These are phyloP conservation scores for Yponomeuta malinellus DNA, from an alignment of 2,888 invertebrate genomes.

Conservation along the genomic window DNA sequence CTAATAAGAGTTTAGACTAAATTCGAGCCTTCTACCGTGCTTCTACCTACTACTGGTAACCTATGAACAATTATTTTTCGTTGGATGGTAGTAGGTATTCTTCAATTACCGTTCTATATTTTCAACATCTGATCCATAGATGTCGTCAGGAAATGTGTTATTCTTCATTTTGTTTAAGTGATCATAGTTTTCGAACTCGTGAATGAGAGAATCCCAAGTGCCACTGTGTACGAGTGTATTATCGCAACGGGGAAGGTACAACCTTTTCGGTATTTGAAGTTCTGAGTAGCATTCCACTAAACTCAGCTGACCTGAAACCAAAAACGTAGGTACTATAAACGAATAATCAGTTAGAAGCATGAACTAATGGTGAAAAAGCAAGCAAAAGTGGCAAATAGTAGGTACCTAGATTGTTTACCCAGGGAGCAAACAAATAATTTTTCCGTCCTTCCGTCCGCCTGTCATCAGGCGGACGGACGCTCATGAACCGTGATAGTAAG, in stretches of 20 bases:
- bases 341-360: not conserved
- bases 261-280: slow-evolving; percentile 37
- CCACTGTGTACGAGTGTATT: slow-evolving; percentile 42
- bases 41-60: too few species aligned
- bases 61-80: too few species aligned
- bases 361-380: too few species aligned
- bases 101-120: slow-evolving; percentile 35
- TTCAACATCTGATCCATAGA: slow-evolving; percentile 28
- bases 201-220: slow-evolving; percentile 46
- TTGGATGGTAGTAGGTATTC: not conserved
- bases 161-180: slow-evolving; percentile 32
- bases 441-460: too few species aligned
- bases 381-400: too few species aligned
- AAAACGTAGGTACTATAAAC: not conserved
- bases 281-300: slow-evolving; percentile 42
- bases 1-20: too few species aligned
- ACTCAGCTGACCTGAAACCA: slow-evolving; percentile 35
- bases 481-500: too few species aligned
- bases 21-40: too few species aligned
- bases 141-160: slow-evolving; percentile 32
- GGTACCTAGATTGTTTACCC: too few species aligned
- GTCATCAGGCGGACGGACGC: too few species aligned
- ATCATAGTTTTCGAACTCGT: slow-evolving; percentile 35
- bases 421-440: too few species aligned
- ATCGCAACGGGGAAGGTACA: slow-evolving; percentile 36